Evolutionary conservation across 2,797 vertebrate species (phyloP), one percentile per base, ranked within the genome.

Genomic region (Apogon talboti): DNA sequence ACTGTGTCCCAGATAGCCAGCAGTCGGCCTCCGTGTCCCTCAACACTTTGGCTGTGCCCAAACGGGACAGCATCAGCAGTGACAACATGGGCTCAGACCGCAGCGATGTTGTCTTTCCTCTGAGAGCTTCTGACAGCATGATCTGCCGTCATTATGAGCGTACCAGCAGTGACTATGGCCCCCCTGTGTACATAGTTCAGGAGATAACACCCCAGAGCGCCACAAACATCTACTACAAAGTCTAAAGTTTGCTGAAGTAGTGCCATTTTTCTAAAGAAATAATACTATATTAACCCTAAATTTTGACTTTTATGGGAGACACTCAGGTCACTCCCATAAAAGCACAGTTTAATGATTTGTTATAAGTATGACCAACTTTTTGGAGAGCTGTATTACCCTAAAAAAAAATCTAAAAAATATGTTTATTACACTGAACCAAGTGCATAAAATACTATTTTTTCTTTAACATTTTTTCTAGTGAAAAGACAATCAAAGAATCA

Each of bases 171-270:
- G 97, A 99, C 89, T 99, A 99, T 45, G 97, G 96, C 81, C 94
- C 97, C 72, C 98, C 98, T 0, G 97, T 98, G 82, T 99, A 98
- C 92, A 98, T 99, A 69, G 97, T 99, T 57, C 97, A 99, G 92
- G 97, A 99, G 92, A 96, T 99, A 93, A 94, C 95, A 16, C 95
- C 97, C 49, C 97, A 98, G 91, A 98, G 90, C 76, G 97, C 97
- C 48, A 96, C 97, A 80, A 99, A 99, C 91, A 93, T 99, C 90
- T 99, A 93, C 91, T 95, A 95, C 74, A 95, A 94, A 87, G 94
- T 95, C 89, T 99, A 93, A 96, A n/a, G 37, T 62, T 24, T 44
- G 43, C 42, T 60, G 51, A 30, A 72, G 43, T 47, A 6, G n/a
- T 9, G 49, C 30, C 37, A 24, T 30, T 16, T 12, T 68, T 56